Evolutionary conservation across 2,888 invertebrate genomes (phyloP), one percentile per base, ranked within the genome.

Genomic region (Luperina nickerlii): DNA sequence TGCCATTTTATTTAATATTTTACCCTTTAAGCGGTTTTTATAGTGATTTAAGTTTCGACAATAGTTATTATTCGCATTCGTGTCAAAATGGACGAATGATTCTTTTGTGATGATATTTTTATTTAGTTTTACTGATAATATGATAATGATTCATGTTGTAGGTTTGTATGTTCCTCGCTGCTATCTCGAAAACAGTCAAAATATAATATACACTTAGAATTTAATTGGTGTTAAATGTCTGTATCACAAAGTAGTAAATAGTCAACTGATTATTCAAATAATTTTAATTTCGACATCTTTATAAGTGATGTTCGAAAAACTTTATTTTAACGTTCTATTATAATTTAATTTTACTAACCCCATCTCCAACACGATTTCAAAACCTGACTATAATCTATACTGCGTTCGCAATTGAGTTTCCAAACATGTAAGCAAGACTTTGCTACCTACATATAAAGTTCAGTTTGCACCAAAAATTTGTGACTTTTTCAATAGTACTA

Each of bases 1-100:
- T 95, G 95, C 95, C 96, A 96, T 95, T 93, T 92, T 86, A 90
- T 91, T 92, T 89, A 42, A 84, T 90, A 90, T 90, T 92, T 92
- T 91, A 92, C 92, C 92, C 94, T 92, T 76, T 94, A 94, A 94
- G 94, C 89, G 93, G 93, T 92, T 92, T 90, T 93, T 92, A 86
- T 92, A 90, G 85, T 84, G 77, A 91, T 92, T 94, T 93, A 91
- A 89, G 92, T 94, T 94, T 92, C 63, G 81, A 84, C 87, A 90
- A 91, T 92, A 92, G 91, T 89, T 91, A 91, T 91, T 89, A 90
- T 91, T 45, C 2, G 18, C 78, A 66, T 78, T 80, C 81, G 74
- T 76, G 75, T 75, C 69, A 32, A 66, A 87, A 79, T 79, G 62
- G 62, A 79, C 70, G 76, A 68, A 82, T 81, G 60, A 76, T 80